Base-by-base conservation (phyloP, 2,113 vertebrate species). In the Osmerus eperlanus region DNA sequence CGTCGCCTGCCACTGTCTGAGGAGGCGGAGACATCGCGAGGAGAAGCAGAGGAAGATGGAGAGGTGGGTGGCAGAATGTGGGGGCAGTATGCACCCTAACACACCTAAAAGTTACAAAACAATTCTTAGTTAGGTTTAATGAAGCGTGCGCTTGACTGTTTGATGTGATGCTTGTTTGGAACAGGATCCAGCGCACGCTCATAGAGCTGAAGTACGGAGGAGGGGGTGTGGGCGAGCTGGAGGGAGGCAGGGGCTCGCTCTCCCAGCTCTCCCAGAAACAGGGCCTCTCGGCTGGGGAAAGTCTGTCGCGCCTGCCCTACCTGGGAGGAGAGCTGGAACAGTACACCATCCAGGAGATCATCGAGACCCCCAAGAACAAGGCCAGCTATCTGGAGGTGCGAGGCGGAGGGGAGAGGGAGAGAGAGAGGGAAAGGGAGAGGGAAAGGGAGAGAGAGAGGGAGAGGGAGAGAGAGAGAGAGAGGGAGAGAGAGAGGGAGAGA, bases 371-470 rank as follows among this genome's bases (percentile, higher is more conserved):
- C 0, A 96, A 98, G 83, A 88, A 93, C 41, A 98, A 98, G 84
- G 94, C 95, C 2, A 94, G 94, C 89, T 99, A 99, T 87, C 96
- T 98, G 85, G 97, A 99, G 81, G 96, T 99, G 54, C 93, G 96
- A 75, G 94, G 94, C 15, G 93, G 91, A 18, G 76, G 87, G 0
- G 94, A 96, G 52, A 25, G 66, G 52, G 66, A 68, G 15, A 54
- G 66, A 13, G 89, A 90, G 25, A 81, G 88, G 70, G 87, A 89
- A 23, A 70, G 72, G 3, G 72, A 74, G 11, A 8, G 70, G 15
- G 70, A 71, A 68, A 32, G 61, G 12, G 61, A 63, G 70, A 65
- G 93, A 0, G 91, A 91, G 41, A 89, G 14, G 15, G 1, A 32
- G 28, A 32, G 61, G 32, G 72, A 66, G 5, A 75, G 94, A 94